Conservation (phyloP, 2,113 vertebrate species). For the Clupea harengus region DNA sequence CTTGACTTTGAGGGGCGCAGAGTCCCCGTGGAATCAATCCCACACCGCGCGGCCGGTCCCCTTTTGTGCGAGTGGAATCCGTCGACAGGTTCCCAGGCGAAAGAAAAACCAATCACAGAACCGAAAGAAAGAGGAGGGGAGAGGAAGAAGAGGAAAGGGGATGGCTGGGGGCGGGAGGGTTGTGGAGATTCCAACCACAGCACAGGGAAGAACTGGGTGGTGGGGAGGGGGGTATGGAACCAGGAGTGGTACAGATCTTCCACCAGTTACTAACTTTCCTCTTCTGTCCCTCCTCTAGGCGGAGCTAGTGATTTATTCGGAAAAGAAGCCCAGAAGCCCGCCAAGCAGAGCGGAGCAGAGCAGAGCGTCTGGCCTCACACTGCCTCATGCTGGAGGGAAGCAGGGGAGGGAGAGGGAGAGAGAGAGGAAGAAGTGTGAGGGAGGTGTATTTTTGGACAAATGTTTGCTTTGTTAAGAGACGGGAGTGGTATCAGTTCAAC, state of each 20-base stretch:
- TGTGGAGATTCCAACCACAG: no score
- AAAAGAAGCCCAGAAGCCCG: no score
- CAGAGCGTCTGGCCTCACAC: no score
- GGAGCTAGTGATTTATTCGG: no score
- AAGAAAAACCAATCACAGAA: constrained; percentile 33
- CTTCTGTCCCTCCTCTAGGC: no score
- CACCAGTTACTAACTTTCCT: no score
- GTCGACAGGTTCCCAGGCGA: constrained; percentile 32
- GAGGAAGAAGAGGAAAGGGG: not conserved
- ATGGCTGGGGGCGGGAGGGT: no score
- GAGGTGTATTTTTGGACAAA: constrained; percentile 26
- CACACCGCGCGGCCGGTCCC: not conserved
- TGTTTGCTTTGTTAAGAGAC: constrained; percentile 31
- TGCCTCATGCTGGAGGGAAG: not conserved
- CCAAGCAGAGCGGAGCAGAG: no score
- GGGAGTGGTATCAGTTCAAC: constrained; percentile 35
- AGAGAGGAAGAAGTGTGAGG: not conserved
- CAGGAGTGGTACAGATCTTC: no score
- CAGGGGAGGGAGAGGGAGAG: not conserved
- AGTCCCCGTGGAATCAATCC: constrained; percentile 22
- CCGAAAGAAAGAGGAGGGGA: not conserved
- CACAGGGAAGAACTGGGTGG: no score
- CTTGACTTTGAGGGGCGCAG: not conserved
- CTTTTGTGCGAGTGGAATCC: constrained; percentile 17
- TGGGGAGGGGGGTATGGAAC: no score